Percentiles rank a stretch among this genome's conserved stretches.
phyloP scores from a whole-genome alignment of 2,797 vertebrate genomes.

The Chelonia mydas region DNA sequence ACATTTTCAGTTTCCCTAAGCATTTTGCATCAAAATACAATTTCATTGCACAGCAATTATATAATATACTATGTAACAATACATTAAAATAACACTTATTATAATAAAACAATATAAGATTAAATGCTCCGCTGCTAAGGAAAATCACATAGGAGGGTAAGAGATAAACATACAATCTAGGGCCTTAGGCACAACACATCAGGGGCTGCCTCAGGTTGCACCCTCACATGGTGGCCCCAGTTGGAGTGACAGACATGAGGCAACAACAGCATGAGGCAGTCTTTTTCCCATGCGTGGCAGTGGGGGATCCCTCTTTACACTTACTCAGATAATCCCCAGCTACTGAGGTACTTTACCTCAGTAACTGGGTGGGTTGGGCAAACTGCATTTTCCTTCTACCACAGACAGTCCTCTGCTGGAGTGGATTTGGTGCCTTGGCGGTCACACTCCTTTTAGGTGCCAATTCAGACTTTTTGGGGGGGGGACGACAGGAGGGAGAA shows the following conservation, averaged over 20 bases:
- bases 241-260: not conserved
- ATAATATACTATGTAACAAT: not conserved
- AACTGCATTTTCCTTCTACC: no score
- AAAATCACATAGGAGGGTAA: not conserved
- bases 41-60: not conserved
- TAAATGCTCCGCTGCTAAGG: not conserved
- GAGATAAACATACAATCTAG: not conserved
- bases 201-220: not conserved
- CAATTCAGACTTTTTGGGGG: no score
- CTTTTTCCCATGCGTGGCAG: no score
- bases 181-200: not conserved
- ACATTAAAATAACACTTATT: not conserved
- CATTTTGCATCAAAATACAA: not conserved
- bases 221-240: not conserved
- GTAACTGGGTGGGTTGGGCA: no score
- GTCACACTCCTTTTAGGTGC: no score
- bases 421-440: no score
- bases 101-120: not conserved
- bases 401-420: no score
- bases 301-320: no score
- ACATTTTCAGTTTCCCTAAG: not conserved
- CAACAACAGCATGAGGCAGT: not conserved
- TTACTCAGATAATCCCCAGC: no score
- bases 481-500: no score
- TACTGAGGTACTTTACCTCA: no score